Conservation (phyloP, 2,113 vertebrate genomes). For the Oreocharis arfaki region DNA sequence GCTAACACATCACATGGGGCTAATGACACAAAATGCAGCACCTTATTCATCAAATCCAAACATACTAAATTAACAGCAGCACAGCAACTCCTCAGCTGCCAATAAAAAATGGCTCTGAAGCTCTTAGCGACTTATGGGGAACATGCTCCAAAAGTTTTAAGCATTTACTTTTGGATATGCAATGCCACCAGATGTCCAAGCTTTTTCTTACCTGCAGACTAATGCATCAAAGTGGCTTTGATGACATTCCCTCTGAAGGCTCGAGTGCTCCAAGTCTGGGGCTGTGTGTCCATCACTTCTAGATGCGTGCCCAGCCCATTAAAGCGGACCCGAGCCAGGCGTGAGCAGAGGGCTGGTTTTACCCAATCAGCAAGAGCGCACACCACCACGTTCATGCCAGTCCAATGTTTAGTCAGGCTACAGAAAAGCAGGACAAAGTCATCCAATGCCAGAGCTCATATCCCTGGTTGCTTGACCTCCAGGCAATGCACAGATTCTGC, state of each 20-base stretch:
- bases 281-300: background rate
- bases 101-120: background rate
- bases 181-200: background rate
- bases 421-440: background rate
- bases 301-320: background rate
- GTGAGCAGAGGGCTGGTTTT: background rate
- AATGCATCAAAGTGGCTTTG: background rate
- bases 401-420: background rate
- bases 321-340: background rate
- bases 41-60: background rate
- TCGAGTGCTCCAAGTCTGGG: background rate
- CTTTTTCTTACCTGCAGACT: background rate
- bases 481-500: background rate
- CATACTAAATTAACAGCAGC: background rate
- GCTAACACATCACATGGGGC: fast-evolving
- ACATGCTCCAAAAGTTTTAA: background rate
- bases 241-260: background rate
- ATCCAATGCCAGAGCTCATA: background rate
- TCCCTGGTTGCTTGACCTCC: background rate
- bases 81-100: background rate
- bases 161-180: background rate
- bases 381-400: background rate
- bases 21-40: background rate
- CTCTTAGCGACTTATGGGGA: fast-evolving
- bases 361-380: background rate